Evolutionary conservation across 2,888 invertebrate species (phyloP), one percentile per base, ranked within the genome.

Genomic region (Drosophila kuntzei): DNA sequence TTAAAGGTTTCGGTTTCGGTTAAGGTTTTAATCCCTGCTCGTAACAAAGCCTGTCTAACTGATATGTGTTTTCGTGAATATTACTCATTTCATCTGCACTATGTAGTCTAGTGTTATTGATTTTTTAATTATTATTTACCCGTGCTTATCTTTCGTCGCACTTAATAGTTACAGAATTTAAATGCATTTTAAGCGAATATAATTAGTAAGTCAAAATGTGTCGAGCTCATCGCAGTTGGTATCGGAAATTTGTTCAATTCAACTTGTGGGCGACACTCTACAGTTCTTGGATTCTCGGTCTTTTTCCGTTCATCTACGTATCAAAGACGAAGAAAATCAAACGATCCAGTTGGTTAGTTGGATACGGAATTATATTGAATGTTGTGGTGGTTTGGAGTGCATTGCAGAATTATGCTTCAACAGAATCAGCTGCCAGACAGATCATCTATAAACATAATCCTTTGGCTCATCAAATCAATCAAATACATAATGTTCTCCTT

Each of bases 261-360:
- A 53, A 59, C 41, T 36, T 81, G 0, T 55, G 44, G 47, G 41
- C 65, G 2, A 50, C 55, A 14, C 34, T 75, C 0, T 72, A 71
- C 12, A 20, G 46, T 0, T 81, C 86, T 12, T 72, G 79, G 82
- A 29, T 51, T 1, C 27, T 81, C 14, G 82, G 86, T 0, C 9
- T 86, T 14, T 72, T 82, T 16, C 86, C 86, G 2, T 86, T 79
- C 16, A 39, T 37, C 8, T 67, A 67, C 25, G 34, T 22, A 5
- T 5, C 20, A 5, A 34, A 46, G n/a, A 50, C 16, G 9, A 20
- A 29, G 0, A 43, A 53, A 36, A 2, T 82, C 6, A 36, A 12
- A 3, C 46, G 47, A 3, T 78, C 69, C 11, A 44, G 29, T 6
- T 74, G 79, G 71, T 14, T 82, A 0, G 11, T 62, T 8, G 18